These are phyloP conservation scores for Xanthorhoe designata DNA, from an alignment of 2,888 invertebrate genomes.

Conservation along the genomic window DNA sequence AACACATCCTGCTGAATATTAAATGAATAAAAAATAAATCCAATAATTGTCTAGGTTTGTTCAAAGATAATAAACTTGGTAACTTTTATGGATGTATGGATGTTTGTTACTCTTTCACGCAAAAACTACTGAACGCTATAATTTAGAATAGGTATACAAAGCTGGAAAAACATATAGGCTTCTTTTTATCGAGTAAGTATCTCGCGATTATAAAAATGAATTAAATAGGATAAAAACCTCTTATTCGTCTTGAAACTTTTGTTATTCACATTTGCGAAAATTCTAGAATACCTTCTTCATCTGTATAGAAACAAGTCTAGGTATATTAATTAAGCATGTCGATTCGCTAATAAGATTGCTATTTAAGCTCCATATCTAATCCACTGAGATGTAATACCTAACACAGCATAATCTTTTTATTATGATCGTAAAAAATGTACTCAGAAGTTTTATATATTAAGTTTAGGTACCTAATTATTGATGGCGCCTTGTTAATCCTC, in stretches of 20 bases:
- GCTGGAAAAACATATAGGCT: too few relatives aligned
- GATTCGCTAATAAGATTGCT: slow-evolving; percentile 14
- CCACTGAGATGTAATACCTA: slow-evolving; percentile 14
- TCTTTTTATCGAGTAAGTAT: too few relatives aligned
- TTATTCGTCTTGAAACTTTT: too few relatives aligned
- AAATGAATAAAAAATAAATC: slow-evolving; percentile 38
- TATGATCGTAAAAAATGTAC: slow-evolving; percentile 15
- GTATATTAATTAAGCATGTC: background rate
- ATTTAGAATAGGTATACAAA: too few relatives aligned
- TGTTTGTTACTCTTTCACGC: too few relatives aligned
- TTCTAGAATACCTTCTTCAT: background rate
- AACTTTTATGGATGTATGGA: too few relatives aligned
- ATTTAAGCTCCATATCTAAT: slow-evolving; percentile 11
- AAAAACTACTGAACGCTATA: too few relatives aligned
- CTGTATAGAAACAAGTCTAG: slow-evolving; percentile 14
- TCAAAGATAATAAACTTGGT: background rate
- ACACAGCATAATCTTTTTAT: slow-evolving; percentile 18
- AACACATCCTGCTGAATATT: slow-evolving; percentile 66
- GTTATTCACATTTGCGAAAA: background rate
- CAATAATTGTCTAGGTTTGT: background rate
- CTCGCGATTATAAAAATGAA: too few relatives aligned
- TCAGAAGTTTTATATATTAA: background rate
- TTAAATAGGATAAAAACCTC: too few relatives aligned
- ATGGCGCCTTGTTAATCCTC: slow-evolving; percentile 13
- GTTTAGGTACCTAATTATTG: slow-evolving; percentile 7